A percentile compares a stretch with the other conserved stretches of the same genome.
Conservation (phyloP, 2,113 vertebrate species). For the Diadophis punctatus region DNA sequence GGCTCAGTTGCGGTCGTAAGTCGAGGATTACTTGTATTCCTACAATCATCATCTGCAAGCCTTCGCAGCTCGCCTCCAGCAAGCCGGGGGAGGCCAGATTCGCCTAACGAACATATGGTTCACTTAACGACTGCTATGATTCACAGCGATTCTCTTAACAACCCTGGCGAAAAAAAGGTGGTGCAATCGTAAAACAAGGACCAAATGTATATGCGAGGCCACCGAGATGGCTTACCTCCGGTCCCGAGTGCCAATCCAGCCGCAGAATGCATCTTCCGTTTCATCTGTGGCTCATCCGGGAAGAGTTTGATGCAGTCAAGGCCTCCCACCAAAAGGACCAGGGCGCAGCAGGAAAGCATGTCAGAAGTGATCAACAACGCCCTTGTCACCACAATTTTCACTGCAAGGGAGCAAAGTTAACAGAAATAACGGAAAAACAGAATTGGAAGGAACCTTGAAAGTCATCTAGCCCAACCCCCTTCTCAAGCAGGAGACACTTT, state of each 20-base stretch:
- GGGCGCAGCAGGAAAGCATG: constrained; percentile 63
- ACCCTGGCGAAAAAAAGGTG: no score
- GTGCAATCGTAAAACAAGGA: no score
- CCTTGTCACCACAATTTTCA: constrained; percentile 68
- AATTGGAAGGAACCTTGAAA: not conserved
- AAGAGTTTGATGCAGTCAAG: constrained; percentile 65
- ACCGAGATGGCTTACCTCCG: constrained; percentile 52
- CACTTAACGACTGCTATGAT: no score
- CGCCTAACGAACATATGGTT: no score
- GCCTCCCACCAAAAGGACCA: constrained; percentile 54
- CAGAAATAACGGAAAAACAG: not conserved
- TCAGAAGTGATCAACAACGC: constrained; percentile 66
- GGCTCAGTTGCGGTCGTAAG: no score
- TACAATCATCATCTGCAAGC: no score
- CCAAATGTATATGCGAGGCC: rapidly evolving
- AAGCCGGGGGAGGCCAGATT: no score
- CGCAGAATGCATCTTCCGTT: constrained; percentile 60
- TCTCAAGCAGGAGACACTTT: no score
- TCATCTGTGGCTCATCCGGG: constrained; percentile 55
- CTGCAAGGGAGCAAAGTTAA: constrained; percentile 19
- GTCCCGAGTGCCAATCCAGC: constrained; percentile 50
- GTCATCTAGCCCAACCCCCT: not conserved
- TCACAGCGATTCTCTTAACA: no score
- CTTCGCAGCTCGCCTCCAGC: no score
- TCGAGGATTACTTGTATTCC: no score